Evolutionary conservation across 2,113 vertebrate genomes (phyloP).

Genomic region (Saimiri boliviensis): DNA sequence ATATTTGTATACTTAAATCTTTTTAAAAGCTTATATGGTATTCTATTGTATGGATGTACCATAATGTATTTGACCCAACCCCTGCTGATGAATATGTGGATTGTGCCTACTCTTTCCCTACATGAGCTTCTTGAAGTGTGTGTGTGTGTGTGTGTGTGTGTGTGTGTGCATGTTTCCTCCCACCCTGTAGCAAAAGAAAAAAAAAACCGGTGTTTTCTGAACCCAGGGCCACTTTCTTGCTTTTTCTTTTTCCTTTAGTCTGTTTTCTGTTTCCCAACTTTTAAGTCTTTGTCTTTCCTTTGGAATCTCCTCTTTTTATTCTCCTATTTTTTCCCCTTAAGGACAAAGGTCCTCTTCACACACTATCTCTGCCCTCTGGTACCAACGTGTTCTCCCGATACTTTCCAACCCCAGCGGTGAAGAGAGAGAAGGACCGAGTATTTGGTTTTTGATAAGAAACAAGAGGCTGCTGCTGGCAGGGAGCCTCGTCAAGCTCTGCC

Average conservation of each 20-base stretch:
- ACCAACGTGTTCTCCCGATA: background rate
- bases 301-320: background rate
- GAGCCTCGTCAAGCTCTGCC: conserved; percentile 53
- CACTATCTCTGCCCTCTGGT: background rate
- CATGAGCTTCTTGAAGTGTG: background rate
- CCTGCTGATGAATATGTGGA: background rate
- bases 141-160: background rate
- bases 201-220: background rate
- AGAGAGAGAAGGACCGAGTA: background rate
- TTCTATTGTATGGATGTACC: background rate
- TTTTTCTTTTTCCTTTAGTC: background rate
- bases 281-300: background rate
- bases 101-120: background rate
- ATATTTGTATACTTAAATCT: background rate
- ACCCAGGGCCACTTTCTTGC: background rate
- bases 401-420: background rate
- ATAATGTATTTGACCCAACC: background rate
- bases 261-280: conserved; percentile 33
- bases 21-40: background rate
- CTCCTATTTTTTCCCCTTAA: background rate
- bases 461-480: conserved; percentile 21
- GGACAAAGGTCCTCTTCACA: background rate
- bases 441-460: conserved; percentile 10
- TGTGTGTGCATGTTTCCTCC: background rate
- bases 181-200: accelerated